Evolutionary conservation across 2,797 vertebrate genomes (phyloP).

Genomic region (Chloroceryle amazona): DNA sequence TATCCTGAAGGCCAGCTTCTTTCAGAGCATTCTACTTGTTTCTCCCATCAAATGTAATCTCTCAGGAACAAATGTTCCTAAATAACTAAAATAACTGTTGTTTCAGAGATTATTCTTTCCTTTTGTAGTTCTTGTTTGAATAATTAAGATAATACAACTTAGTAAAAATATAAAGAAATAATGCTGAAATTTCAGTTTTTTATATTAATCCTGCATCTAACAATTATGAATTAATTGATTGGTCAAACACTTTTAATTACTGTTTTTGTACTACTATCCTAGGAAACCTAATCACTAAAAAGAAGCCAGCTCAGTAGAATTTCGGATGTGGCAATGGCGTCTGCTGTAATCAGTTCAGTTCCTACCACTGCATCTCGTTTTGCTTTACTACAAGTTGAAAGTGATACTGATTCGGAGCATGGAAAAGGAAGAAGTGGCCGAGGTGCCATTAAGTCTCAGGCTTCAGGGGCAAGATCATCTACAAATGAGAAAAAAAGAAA

Average conservation of each 20-base stretch:
- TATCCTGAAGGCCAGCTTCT: not conserved
- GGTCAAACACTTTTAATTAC: not conserved
- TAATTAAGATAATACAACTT: not conserved
- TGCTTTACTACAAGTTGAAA: conserved; percentile 93
- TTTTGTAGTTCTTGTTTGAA: not conserved
- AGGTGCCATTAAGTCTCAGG: conserved; percentile 83
- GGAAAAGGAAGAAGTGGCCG: conserved; percentile 84
- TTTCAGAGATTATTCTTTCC: not conserved
- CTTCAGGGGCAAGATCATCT: conserved; percentile 79
- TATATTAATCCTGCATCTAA: not conserved
- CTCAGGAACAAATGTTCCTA: not conserved
- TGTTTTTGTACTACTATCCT: not conserved
- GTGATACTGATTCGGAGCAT: conserved; percentile 88
- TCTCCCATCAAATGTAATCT: not conserved
- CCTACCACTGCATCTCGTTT: conserved; percentile 94
- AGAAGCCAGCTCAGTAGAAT: not conserved
- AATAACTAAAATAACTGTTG: not conserved
- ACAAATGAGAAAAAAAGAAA: conserved; percentile 86
- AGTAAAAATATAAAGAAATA: not conserved
- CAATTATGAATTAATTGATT: not conserved
- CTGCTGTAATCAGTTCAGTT: conserved; percentile 87
- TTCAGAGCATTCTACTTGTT: not conserved
- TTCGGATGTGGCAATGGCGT: conserved; percentile 83
- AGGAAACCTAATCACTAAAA: not conserved
- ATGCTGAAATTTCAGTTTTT: not conserved